Evolutionary conservation across 2,888 invertebrate genomes (phyloP), one percentile per base, ranked within the genome.

Genomic region (Patella depressa): DNA sequence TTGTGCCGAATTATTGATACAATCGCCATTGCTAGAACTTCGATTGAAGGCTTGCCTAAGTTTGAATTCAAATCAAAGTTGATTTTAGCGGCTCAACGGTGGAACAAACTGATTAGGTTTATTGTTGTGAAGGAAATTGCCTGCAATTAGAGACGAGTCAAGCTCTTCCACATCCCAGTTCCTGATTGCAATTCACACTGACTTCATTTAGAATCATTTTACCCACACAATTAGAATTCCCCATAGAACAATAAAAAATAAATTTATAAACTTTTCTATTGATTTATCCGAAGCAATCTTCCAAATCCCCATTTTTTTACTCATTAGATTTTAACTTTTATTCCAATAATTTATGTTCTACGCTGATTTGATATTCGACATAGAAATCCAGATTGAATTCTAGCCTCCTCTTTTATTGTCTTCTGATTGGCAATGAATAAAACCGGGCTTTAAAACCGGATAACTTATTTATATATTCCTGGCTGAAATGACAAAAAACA

Each of bases 11-110:
- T 65, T 65, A 65, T 65, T 65, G 65, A 65, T 65, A 65, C 65
- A 65, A 65, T 65, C 24, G 65, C 12, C 19, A 24, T 65, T 65
- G 65, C 19, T 9, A 19, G 19, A 14, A 65, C 45, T 65, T 65
- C 65, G 65, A 65, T 65, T 65, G 65, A 65, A 65, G 24, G 19
- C 19, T 65, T 19, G 65, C 19, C 19, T 65, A 65, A 65, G 65
- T 65, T 65, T 65, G 65, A 24, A 65, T 65, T 65, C 65, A 65
- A 65, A 65, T 65, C 65, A 65, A 65, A 65, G 65, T 65, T 65
- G 65, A 65, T 65, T 65, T 24, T 65, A 24, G 11, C 65, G 65
- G 24, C 65, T 65, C 19, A 65, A 14, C 11, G 24, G 19, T 24
- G 65, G 24, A 24, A 65, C 19, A 65, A 65, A 19, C 24, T 65